These are phyloP conservation scores for Eulemur rubriventer DNA, from an alignment of 2,797 vertebrate genomes.

Conservation along the genomic window DNA sequence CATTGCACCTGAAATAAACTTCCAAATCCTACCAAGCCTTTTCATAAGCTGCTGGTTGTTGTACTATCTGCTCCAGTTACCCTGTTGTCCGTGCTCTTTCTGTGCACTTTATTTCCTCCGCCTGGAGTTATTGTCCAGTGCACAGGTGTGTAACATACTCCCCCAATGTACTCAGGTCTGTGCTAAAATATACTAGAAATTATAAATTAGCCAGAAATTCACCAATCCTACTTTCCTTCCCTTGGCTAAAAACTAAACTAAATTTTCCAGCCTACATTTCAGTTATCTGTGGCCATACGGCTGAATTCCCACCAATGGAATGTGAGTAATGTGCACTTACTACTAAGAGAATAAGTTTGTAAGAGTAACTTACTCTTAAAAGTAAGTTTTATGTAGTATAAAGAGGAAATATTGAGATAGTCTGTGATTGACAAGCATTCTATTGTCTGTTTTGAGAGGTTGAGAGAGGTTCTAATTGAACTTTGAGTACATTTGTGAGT, in stretches of 20 bases:
- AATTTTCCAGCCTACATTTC: not conserved
- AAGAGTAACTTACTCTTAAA: not conserved
- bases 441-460: not conserved
- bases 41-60: not conserved
- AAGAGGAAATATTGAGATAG: not conserved
- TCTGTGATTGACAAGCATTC: not conserved
- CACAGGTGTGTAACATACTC: not conserved
- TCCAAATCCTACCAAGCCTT: not conserved
- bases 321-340: not conserved
- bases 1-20: not conserved
- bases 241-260: not conserved
- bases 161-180: not conserved
- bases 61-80: not conserved
- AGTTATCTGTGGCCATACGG: not conserved
- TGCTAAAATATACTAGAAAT: not conserved
- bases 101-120: too few species aligned
- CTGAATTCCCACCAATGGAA: not conserved
- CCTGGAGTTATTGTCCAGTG: not conserved
- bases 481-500: not conserved
- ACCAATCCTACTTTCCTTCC: not conserved
- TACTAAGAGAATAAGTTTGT: not conserved
- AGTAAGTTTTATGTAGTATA: not conserved
- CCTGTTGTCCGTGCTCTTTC: not conserved
- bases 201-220: not conserved
- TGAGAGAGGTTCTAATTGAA: not conserved